Base-by-base conservation (phyloP, 2,888 invertebrate species). In the Netelia virgata region DNA sequence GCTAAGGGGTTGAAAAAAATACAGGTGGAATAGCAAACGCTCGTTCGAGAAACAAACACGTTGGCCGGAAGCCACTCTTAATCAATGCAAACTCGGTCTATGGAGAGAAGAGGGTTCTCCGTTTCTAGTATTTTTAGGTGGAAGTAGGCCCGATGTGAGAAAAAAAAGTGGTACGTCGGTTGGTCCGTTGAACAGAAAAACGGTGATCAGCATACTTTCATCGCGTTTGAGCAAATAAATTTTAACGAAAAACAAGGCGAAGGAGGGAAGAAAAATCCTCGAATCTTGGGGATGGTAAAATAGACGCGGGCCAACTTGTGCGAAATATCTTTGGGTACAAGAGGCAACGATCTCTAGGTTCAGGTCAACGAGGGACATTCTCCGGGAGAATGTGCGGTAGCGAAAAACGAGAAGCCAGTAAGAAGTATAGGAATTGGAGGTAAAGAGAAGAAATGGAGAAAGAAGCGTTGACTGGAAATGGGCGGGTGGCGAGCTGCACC, bases 81-180 rank as follows among this genome's bases (percentile, higher is more conserved):
- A 83, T 83, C 75, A 79, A 83, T 79, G 55, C 79, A 64, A 70
- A 64, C 79, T 75, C 47, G 69, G 74, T 43, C 64, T 36, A 55
- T 16, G 36, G 16, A 41, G 2, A 3, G 53, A 64, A 72, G 64
- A 64, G 64, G 36, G 47, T 14, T 47, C 47, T 47, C 47, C 14
- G 1, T 47, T 14, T 14, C 47, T 14, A 14, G 3, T 47, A 14
- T 47, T 14, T 47, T 47, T 47, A 14, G 14, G 47, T 11, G 47
- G 14, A 47, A 2, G 3, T 47, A 14, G 10, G 14, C 3, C 14
- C 47, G 14, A 10, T 10, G 3, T 14, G 47, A 47, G 14, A 14
- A 47, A 3, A 47, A 47, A 14, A 47, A 14, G 11, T 14, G 3
- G 3, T 47, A 47, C 47, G 3, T 14, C 14, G 14, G 14, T 47